A percentile compares a stretch with the other conserved stretches of the same genome.
Evolutionary conservation across 2,113 vertebrate genomes (phyloP).

Genomic region (Argyrosomus japonicus): DNA sequence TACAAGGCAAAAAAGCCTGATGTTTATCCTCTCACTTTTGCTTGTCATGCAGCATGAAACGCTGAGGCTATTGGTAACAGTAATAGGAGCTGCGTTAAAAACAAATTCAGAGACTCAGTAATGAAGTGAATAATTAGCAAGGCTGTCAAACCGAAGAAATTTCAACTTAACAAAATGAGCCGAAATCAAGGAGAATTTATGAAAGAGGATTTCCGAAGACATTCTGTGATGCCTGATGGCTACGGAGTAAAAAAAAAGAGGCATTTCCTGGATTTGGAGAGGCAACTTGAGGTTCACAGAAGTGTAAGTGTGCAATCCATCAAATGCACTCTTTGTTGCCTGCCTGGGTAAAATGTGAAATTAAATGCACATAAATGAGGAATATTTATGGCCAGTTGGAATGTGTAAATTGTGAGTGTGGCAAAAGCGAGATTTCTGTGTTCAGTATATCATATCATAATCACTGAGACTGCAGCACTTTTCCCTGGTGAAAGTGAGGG

Average conservation of each 20-base stretch:
- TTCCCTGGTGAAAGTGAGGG: slow-evolving; percentile 5
- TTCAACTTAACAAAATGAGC: slow-evolving; percentile 17
- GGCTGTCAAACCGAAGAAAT: slow-evolving; percentile 8
- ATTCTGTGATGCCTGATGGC: slow-evolving; percentile 25
- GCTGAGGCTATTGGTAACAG: slow-evolving; percentile 25
- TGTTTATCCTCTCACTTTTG: slow-evolving; percentile 27
- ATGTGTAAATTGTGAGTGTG: slow-evolving; percentile 21
- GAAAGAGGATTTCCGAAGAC: slow-evolving; percentile 36
- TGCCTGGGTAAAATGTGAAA: slow-evolving; percentile 41
- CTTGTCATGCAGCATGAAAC: slow-evolving; percentile 32
- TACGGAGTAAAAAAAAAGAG: slow-evolving; percentile 8
- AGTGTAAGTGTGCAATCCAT: slow-evolving; percentile 58
- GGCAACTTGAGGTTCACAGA: slow-evolving; percentile 46
- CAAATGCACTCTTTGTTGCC: slow-evolving; percentile 58
- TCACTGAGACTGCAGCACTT: slow-evolving; percentile 27
- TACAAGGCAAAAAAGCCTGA: slow-evolving; percentile 11
- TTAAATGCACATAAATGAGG: slow-evolving; percentile 64
- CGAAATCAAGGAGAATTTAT: slow-evolving; percentile 38
- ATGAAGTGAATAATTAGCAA: slow-evolving; percentile 56
- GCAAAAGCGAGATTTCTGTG: slow-evolving; percentile 26
- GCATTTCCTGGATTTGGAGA: slow-evolving; percentile 12
- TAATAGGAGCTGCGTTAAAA: slow-evolving; percentile 40
- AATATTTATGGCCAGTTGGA: slow-evolving; percentile 45
- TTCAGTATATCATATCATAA: slow-evolving; percentile 47
- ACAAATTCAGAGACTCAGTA: slow-evolving; percentile 44